Conservation (phyloP, 2,113 vertebrate genomes). For the Suncus etruscus region DNA sequence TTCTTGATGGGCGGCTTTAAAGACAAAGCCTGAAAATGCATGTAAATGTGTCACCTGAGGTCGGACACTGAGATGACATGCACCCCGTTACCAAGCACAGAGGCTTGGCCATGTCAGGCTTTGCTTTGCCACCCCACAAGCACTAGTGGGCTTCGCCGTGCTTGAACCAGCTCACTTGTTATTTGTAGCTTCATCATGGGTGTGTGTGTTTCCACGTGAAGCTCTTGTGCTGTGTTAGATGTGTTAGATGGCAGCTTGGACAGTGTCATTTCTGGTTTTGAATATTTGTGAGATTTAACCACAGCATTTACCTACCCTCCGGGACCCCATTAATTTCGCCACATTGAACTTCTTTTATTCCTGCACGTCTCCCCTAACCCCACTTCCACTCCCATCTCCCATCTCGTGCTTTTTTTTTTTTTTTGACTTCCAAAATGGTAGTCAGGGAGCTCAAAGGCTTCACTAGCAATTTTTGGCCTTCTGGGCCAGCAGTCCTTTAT, state of each 20-base stretch:
- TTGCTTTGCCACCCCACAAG: neutral
- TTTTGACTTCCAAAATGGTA: no score
- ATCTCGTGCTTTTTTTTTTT: no score
- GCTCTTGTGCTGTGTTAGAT: neutral
- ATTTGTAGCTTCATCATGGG: neutral
- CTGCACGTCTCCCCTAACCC: neutral
- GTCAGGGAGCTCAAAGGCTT: no score
- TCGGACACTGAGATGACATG: no score
- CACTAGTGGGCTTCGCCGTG: neutral
- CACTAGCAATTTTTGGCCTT: no score
- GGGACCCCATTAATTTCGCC: neutral
- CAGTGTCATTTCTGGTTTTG: neutral
- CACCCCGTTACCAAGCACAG: neutral
- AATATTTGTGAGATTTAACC: neutral
- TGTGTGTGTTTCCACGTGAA: neutral
- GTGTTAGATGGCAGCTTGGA: conserved; percentile 2
- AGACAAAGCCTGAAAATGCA: neutral
- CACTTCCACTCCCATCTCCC: no score
- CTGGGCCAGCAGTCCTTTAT: no score
- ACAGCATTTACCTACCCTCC: neutral
- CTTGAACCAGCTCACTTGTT: neutral
- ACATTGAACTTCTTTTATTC: neutral
- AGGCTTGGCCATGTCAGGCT: neutral
- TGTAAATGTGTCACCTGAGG: neutral
- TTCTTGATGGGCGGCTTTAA: neutral